Evolutionary conservation across 2,113 vertebrate species (phyloP).

Genomic region (Psephotus haematonotus): DNA sequence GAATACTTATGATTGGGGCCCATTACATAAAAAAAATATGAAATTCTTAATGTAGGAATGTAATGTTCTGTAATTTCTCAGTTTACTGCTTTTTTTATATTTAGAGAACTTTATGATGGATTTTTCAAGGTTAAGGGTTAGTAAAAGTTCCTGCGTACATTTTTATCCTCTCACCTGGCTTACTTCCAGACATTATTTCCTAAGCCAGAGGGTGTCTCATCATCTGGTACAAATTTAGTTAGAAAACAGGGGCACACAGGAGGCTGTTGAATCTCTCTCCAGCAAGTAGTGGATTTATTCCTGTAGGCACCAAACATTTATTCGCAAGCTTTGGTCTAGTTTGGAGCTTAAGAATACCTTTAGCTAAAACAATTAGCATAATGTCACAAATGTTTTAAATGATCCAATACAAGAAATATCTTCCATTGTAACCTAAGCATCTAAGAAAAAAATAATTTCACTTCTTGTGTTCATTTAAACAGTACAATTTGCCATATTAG

Average conservation of each 20-base stretch:
- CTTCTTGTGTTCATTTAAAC: neutral
- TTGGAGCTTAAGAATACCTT: neutral
- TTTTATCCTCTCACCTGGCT: neutral
- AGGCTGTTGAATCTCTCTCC: neutral
- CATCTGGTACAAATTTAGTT: slow-evolving; percentile 38
- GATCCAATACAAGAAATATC: neutral
- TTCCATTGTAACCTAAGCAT: neutral
- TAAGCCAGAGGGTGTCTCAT: neutral
- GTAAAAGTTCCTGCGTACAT: neutral
- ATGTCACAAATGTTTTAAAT: neutral
- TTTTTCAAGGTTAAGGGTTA: neutral
- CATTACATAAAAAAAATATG: neutral
- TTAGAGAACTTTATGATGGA: neutral
- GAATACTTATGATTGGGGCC: neutral
- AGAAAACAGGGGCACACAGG: neutral
- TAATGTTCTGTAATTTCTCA: neutral
- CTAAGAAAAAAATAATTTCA: neutral
- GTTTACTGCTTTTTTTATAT: neutral
- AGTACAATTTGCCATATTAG: neutral
- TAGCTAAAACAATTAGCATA: neutral
- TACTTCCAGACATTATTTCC: slow-evolving; percentile 1
- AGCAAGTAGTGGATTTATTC: neutral
- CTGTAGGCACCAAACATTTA: neutral
- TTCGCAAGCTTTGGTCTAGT: neutral
- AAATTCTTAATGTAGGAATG: neutral